Conservation (phyloP, 2,797 vertebrate species). For the Macrochelys suwanniensis region DNA sequence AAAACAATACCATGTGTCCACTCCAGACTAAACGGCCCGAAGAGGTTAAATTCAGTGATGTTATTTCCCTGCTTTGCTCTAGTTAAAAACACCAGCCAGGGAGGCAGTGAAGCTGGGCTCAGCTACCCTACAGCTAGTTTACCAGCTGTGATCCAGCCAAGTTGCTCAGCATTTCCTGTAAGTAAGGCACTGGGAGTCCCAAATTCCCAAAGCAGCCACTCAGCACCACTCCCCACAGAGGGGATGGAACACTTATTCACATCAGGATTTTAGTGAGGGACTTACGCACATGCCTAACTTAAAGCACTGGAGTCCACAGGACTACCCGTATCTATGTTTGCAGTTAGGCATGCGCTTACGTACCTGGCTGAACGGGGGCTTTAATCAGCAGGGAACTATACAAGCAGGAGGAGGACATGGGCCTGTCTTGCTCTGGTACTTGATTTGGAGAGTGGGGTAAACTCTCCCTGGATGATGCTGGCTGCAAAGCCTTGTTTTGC, state of each 20-base stretch:
- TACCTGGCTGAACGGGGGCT: neutral
- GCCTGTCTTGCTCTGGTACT: neutral
- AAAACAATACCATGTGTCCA: neutral
- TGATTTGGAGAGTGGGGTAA: neutral
- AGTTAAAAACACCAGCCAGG: neutral
- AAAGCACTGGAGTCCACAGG: neutral
- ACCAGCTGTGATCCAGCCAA: too few relatives aligned
- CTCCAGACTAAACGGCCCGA: neutral
- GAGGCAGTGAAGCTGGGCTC: neutral
- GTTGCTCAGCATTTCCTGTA: neutral
- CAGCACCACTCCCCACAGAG: too few relatives aligned
- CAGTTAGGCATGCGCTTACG: neutral
- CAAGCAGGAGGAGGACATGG: neutral
- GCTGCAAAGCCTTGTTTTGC: neutral
- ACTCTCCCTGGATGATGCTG: neutral
- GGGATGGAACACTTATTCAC: neutral
- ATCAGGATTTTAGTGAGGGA: neutral
- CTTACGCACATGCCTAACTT: neutral
- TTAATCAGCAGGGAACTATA: neutral
- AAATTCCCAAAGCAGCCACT: neutral
- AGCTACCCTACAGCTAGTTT: neutral
- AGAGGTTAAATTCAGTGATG: neutral
- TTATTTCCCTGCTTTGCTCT: neutral
- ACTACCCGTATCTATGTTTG: neutral
- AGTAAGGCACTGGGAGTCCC: neutral